phyloP scores from a whole-genome alignment of 2,113 vertebrate genomes.

The Cyphomyrus discorhynchus region DNA sequence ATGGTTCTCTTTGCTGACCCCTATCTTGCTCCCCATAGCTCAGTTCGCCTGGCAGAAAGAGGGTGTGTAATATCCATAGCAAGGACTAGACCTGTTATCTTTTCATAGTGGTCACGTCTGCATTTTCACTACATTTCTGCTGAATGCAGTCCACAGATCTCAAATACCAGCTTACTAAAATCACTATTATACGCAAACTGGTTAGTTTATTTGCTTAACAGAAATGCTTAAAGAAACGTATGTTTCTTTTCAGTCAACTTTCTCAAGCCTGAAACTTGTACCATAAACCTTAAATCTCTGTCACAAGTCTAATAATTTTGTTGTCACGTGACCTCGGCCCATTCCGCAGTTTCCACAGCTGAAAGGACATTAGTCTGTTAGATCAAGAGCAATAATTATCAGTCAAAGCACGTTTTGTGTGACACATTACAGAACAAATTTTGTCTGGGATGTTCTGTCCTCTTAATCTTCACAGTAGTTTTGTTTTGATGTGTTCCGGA shows the following conservation, averaged over 20 bases:
- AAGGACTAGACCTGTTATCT: background rate
- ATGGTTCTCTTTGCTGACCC: too few species aligned
- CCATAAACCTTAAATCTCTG: background rate
- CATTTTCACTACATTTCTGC: background rate
- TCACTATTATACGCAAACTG: background rate
- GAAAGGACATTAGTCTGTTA: background rate
- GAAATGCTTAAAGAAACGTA: background rate
- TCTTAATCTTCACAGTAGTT: background rate
- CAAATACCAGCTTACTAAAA: background rate
- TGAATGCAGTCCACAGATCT: background rate
- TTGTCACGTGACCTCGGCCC: background rate
- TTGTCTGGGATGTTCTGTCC: background rate
- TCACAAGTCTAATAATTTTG: background rate
- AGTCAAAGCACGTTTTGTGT: background rate
- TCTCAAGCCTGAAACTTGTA: background rate
- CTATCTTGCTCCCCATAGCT: too few species aligned
- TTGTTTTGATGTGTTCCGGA: slow-evolving; percentile 2
- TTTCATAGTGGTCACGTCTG: background rate
- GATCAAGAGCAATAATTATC: background rate
- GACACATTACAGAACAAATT: background rate
- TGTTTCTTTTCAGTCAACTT: background rate
- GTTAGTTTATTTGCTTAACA: background rate
- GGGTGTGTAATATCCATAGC: background rate
- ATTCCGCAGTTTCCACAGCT: background rate
- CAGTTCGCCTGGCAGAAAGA: background rate